Evolutionary conservation across 1,140 invertebrate species (phyloP).

Genomic region (Oreohelix idahoensis): DNA sequence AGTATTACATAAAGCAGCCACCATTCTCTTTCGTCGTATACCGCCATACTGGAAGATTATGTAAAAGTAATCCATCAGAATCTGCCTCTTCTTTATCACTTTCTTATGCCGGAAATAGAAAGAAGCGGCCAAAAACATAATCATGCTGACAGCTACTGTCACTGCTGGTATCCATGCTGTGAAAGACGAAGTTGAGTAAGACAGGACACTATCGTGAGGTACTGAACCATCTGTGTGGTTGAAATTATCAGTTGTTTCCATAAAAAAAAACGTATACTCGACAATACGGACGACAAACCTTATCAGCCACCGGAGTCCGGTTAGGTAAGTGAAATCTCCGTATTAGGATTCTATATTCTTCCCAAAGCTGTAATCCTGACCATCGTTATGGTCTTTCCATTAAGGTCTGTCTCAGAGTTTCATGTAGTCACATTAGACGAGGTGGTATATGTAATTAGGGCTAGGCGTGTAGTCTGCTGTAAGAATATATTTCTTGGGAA

Average conservation of each 20-base stretch:
- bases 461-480: too few species aligned
- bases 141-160: constrained; percentile 21
- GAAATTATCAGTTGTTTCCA: background rate
- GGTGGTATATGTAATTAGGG: too few species aligned
- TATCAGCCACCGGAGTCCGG: background rate
- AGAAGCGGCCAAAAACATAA: constrained; percentile 23
- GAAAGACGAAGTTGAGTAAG: background rate
- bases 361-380: background rate
- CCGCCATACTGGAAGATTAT: constrained; percentile 37
- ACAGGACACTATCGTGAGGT: background rate
- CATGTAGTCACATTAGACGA: too few species aligned
- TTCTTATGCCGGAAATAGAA: constrained; percentile 35
- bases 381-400: too few species aligned
- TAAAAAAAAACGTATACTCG: background rate
- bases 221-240: background rate
- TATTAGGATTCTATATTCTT: background rate
- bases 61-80: constrained; percentile 39
- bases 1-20: constrained; percentile 33
- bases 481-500: too few species aligned
- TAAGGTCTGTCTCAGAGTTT: too few species aligned
- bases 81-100: constrained; percentile 33
- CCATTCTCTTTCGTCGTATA: constrained; percentile 31
- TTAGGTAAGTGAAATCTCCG: background rate
- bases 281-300: background rate
- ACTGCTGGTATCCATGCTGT: constrained; percentile 32